Conservation (phyloP, 2,888 invertebrate species). For the Hartigia nigra region DNA sequence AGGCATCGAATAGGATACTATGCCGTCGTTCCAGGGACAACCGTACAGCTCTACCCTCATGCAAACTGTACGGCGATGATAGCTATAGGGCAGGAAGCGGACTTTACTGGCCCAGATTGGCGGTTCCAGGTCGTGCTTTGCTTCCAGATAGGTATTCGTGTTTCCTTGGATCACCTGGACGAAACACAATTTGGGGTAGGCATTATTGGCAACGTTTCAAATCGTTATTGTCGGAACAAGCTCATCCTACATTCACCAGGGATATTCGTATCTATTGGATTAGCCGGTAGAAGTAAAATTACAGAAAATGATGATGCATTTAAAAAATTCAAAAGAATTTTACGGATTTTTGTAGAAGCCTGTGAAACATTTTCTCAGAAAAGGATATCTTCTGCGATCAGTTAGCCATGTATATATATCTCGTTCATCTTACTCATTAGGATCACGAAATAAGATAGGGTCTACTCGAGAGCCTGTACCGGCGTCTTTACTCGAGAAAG, state of each 20-base stretch:
- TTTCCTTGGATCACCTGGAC: conserved; percentile 84
- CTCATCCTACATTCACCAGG: neutral
- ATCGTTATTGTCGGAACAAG: neutral
- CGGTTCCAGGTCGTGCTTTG: conserved; percentile 81
- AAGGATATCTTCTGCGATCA: neutral
- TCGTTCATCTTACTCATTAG: neutral
- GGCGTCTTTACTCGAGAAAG: neutral
- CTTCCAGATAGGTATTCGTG: conserved; percentile 86
- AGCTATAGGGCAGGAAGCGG: conserved; percentile 87
- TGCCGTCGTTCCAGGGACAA: conserved; percentile 86
- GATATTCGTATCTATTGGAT: neutral
- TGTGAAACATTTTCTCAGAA: neutral
- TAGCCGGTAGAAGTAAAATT: neutral
- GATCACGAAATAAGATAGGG: neutral
- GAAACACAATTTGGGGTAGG: conserved; percentile 6
- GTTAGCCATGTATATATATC: neutral
- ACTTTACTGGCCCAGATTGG: conserved; percentile 88
- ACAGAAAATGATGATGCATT: neutral
- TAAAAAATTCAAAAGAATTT: neutral
- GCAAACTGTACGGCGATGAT: conserved; percentile 86
- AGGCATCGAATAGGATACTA: conserved; percentile 88
- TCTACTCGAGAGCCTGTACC: neutral
- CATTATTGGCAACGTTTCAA: neutral
- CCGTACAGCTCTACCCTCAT: conserved; percentile 93
- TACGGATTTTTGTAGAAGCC: neutral